Base-by-base conservation (phyloP, 2,797 vertebrate species). In the Rhinella marina region DNA sequence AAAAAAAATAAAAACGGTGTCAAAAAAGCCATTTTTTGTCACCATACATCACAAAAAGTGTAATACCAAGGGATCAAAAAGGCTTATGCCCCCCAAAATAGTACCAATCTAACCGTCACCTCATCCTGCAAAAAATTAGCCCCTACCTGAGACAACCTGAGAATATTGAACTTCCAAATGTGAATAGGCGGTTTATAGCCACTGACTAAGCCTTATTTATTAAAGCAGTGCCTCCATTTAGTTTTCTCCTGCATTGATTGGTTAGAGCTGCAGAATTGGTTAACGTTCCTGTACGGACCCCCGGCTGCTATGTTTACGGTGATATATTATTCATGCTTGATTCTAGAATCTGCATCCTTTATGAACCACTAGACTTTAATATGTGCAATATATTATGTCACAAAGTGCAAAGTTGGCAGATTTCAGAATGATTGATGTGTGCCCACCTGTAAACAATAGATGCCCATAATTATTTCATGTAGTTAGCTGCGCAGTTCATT, bases 171-270 rank as follows among this genome's bases (percentile, higher is more conserved):
- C 29, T 78, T 89, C 7, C n/a, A 76, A 86, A 27, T 82, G 81
- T 86, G 88, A 48, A 89, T 2, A 54, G 62, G 52, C 61, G 77
- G 62, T 73, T 25, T 81, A 50, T 29, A 19, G 17, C 84, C 83
- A 77, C 83, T 76, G 19, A 7, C 3, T 19, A 10, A 59, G 16
- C 56, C 56, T 16, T 85, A 85, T 85, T 85, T 85, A 85, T 85
- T 85, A 59, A 81, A 77, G 50, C 21, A 25, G 8, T 25, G 21
- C 23, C 50, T 50, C 73, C 23, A 1, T 77, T 52, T 54, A 14
- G n/a, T 52, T 21, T 52, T n/a, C 4, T 75, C 16, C 75, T 16
- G 23, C 50, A 25, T 54, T 25, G 23, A 77, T 54, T 50, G 73
- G 21, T 73, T 41, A 70, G 19, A 32, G 14, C 27, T 1, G 1